Evolutionary conservation across 1,140 invertebrate species (phyloP).

Genomic region (Macrosteles quadrilineatus): DNA sequence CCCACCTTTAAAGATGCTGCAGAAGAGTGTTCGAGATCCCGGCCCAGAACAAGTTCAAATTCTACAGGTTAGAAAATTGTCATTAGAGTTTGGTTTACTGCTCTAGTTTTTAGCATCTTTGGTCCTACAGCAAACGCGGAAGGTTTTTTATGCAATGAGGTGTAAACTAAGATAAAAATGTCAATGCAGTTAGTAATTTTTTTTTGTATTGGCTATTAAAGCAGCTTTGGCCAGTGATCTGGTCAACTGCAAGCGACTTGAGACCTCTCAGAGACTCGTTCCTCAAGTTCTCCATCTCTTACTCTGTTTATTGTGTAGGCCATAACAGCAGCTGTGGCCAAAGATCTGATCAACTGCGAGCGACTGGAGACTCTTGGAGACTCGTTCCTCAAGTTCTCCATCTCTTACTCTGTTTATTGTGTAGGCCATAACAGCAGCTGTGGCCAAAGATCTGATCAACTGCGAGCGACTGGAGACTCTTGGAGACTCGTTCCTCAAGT

Average conservation of each 20-base stretch:
- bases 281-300: conserved; percentile 74
- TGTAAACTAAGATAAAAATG: too few relatives aligned
- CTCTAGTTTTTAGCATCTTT: too few relatives aligned
- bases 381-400: conserved; percentile 82
- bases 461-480: conserved; percentile 82
- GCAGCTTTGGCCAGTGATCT: conserved; percentile 70
- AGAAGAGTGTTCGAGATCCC: not conserved
- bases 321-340: conserved; percentile 67
- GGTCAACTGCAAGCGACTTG: conserved; percentile 79
- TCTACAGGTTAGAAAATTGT: not conserved
- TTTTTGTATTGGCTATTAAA: conserved; percentile 71
- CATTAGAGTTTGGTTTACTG: too few relatives aligned
- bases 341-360: conserved; percentile 82
- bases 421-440: conserved; percentile 69
- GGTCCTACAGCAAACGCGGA: too few relatives aligned
- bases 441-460: conserved; percentile 75
- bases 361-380: conserved; percentile 85
- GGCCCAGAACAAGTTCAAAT: not conserved
- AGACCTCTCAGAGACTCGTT: conserved; percentile 89
- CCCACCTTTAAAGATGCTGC: not conserved
- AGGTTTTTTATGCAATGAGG: too few relatives aligned
- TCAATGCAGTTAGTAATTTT: too few relatives aligned
- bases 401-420: conserved; percentile 73
- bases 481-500: conserved; percentile 89
- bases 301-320: conserved; percentile 75